Percentiles rank a stretch among this genome's conserved stretches.
phyloP scores from a whole-genome alignment of 1,140 invertebrate species.

The Ceratoteleas bidentatus region DNA sequence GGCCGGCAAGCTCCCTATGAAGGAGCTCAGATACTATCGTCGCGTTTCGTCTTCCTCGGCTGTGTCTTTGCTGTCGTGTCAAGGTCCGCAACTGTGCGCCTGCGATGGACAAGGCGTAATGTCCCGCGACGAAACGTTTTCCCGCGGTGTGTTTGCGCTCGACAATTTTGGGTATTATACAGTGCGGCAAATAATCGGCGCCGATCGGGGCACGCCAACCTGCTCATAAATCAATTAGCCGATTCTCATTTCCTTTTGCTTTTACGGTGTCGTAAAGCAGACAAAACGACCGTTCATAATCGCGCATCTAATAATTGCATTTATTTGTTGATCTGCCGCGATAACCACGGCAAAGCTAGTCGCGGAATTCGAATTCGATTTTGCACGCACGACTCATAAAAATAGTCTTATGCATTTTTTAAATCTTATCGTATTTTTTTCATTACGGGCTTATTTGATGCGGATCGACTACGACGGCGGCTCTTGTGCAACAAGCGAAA shows the following conservation, averaged over 20 bases:
- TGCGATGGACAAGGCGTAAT: constrained; percentile 66
- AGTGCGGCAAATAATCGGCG: too few species aligned
- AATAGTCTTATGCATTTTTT: constrained; percentile 66
- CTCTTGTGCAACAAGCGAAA: constrained; percentile 70
- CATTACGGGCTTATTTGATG: constrained; percentile 60
- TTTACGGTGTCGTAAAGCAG: constrained; percentile 20
- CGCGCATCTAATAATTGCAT: constrained; percentile 47
- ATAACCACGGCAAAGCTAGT: constrained; percentile 30
- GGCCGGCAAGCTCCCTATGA: constrained; percentile 65
- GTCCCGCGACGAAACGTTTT: constrained; percentile 61
- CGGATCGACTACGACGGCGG: constrained; percentile 65
- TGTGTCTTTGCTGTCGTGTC: constrained; percentile 69
- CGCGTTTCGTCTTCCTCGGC: constrained; percentile 69
- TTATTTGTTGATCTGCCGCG: constrained; percentile 53
- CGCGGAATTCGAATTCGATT: constrained; percentile 59
- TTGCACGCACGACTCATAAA: constrained; percentile 48
- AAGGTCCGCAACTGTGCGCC: constrained; percentile 63
- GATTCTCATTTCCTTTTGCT: constrained; percentile 15
- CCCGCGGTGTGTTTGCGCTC: constrained; percentile 44
- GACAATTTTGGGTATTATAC: too few species aligned
- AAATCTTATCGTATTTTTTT: constrained; percentile 65
- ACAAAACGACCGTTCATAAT: constrained; percentile 32
- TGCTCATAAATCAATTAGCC: constrained; percentile 25
- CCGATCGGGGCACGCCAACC: neutral
- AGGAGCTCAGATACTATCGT: constrained; percentile 71